Evolutionary conservation across 2,888 invertebrate species (phyloP).

Genomic region (Eledona agricola): DNA sequence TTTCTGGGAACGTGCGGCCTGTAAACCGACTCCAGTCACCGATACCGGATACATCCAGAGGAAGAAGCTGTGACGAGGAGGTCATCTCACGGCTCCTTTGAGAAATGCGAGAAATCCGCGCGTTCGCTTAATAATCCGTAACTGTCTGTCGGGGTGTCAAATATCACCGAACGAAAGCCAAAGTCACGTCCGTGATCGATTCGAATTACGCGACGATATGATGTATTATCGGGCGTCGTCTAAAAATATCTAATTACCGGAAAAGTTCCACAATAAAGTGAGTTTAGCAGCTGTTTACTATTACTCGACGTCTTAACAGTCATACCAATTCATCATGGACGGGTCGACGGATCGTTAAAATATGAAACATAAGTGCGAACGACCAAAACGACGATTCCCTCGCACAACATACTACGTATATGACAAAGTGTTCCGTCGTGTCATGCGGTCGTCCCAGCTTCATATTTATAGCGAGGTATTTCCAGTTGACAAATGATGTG

Average conservation of each 20-base stretch:
- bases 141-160: constrained; percentile 34
- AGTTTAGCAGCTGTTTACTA: constrained; percentile 52
- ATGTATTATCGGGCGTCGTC: not conserved
- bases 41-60: no score
- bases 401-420: constrained; percentile 35
- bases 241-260: constrained; percentile 46
- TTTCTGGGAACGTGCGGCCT: no score
- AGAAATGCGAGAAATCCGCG: constrained; percentile 47
- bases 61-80: constrained; percentile 36
- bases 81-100: constrained; percentile 47
- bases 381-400: constrained; percentile 48
- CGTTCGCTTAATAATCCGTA: constrained; percentile 38
- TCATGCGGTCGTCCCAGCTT: constrained; percentile 31
- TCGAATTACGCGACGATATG: constrained; percentile 4
- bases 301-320: constrained; percentile 50
- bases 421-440: constrained; percentile 55
- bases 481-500: constrained; percentile 55
- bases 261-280: constrained; percentile 47
- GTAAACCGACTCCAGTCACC: no score
- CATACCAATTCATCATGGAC: constrained; percentile 53
- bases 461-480: constrained; percentile 53
- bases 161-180: constrained; percentile 3
- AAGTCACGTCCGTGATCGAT: constrained; percentile 1
- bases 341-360: constrained; percentile 56
- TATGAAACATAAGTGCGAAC: constrained; percentile 58